phyloP scores from a whole-genome alignment of 2,797 vertebrate genomes.

The Loriculus beryllinus region DNA sequence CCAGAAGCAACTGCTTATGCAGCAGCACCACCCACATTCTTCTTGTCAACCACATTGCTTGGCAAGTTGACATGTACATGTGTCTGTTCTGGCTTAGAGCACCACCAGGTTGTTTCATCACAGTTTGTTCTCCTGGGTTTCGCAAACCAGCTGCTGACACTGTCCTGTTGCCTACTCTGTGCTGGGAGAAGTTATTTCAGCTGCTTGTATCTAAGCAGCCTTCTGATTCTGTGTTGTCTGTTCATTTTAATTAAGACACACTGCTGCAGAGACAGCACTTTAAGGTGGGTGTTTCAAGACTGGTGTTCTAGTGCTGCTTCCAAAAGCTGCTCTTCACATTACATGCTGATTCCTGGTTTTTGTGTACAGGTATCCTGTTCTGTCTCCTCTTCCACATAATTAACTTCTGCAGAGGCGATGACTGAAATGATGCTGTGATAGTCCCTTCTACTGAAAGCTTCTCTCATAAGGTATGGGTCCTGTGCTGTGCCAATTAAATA shows the following conservation, averaged over 20 bases:
- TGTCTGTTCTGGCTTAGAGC: neutral
- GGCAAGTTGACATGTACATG: rapidly evolving
- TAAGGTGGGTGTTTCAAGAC: rapidly evolving
- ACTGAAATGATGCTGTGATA: neutral
- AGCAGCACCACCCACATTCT: rapidly evolving
- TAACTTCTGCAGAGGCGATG: neutral
- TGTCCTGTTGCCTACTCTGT: neutral
- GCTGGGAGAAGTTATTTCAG: neutral
- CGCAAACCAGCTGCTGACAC: neutral
- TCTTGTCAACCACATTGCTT: neutral
- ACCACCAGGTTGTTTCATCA: neutral
- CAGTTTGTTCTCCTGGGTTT: neutral
- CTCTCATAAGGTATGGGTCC: rapidly evolving
- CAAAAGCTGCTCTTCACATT: neutral
- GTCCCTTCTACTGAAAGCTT: neutral
- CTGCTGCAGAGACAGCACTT: neutral
- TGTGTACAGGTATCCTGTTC: neutral
- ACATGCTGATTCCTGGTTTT: rapidly evolving
- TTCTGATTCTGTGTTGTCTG: neutral
- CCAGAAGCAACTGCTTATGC: neutral
- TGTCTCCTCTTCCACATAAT: neutral
- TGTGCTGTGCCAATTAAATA: neutral
- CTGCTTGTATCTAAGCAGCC: neutral
- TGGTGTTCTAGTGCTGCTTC: neutral
- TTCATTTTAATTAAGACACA: rapidly evolving